Base-by-base conservation (phyloP, 2,888 invertebrate genomes). In the Xanthia icteritia region DNA sequence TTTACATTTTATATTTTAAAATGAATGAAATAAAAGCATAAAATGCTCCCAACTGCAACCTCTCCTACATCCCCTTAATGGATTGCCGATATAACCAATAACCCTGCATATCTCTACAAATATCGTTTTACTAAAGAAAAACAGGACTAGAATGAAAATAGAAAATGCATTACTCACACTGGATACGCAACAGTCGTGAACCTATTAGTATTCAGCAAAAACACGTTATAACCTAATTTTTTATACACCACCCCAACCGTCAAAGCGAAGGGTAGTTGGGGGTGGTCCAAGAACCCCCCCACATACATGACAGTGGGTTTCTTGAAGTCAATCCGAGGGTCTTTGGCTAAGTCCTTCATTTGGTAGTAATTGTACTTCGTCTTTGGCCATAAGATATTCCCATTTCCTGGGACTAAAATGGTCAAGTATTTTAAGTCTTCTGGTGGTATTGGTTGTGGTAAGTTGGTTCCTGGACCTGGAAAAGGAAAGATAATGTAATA, bases 121-220 rank as follows among this genome's bases (percentile, higher is more conserved):
- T 48, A 48, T 48, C 4, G 4, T 42, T 42, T 42, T 45, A 0
- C 45, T 13, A 45, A 45, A 45, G 45, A 45, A 45, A 45, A 45
- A 45, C 45, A 13, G 45, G 4, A 45, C 45, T 13, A 45, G 0
- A 48, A 48, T 48, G 15, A 17, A 63, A 94, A 94, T 48, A 20
- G 4, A 48, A 20, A 36, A 64, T n/a, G 56, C 13, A 13, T 51
- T 70, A 81, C 95, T 94, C 66, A 95, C 96, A 92, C 67, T 4
- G 94, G 93, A 88, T 95, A 96, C 9, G 93, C 88, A 65, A 90
- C 88, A 0, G 93, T 92, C 0, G 94, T 94, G 76, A 95, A 95
- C 2, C 72, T 81, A 64, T 93, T 92, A 0, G 91, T 91, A 67
- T 95, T 93, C 56, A 95, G 56, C 23, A 93, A 39, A 1, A 94